These are phyloP conservation scores for Drosophila pseudotalamancana DNA, from an alignment of 2,888 invertebrate genomes.

Conservation along the genomic window DNA sequence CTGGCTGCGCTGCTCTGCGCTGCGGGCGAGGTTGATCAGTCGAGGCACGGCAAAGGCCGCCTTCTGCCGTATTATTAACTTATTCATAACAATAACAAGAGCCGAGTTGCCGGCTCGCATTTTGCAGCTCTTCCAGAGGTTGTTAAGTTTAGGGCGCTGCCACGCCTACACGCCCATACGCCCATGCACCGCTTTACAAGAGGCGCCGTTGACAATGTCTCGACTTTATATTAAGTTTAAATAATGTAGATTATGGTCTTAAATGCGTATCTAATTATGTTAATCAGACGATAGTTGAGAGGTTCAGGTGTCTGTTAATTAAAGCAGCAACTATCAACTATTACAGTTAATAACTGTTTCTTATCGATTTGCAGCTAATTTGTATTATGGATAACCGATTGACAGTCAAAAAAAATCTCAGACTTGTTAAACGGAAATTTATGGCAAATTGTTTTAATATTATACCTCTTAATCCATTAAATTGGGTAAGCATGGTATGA, in stretches of 20 bases:
- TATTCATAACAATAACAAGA: conserved; percentile 84
- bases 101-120: conserved; percentile 8
- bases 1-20: conserved; percentile 1
- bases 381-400: too few species aligned
- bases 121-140: neutral
- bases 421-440: too few species aligned
- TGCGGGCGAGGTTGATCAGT: conserved; percentile 42
- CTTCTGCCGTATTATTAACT: conserved; percentile 85
- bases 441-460: too few species aligned
- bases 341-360: too few species aligned
- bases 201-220: conserved; percentile 10
- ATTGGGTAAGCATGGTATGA: too few species aligned
- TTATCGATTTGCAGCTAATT: too few species aligned
- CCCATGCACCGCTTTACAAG: neutral
- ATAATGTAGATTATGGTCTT: neutral
- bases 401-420: too few species aligned
- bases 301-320: too few species aligned
- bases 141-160: neutral
- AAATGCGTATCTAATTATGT: conserved; percentile 12
- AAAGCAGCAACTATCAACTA: too few species aligned
- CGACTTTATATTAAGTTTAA: neutral
- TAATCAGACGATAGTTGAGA: too few species aligned
- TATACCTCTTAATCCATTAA: too few species aligned
- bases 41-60: conserved; percentile 80
- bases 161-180: conserved; percentile 16